Evolutionary conservation across 1,140 invertebrate genomes (phyloP).

Genomic region (Parasteatoda tepidariorum): DNA sequence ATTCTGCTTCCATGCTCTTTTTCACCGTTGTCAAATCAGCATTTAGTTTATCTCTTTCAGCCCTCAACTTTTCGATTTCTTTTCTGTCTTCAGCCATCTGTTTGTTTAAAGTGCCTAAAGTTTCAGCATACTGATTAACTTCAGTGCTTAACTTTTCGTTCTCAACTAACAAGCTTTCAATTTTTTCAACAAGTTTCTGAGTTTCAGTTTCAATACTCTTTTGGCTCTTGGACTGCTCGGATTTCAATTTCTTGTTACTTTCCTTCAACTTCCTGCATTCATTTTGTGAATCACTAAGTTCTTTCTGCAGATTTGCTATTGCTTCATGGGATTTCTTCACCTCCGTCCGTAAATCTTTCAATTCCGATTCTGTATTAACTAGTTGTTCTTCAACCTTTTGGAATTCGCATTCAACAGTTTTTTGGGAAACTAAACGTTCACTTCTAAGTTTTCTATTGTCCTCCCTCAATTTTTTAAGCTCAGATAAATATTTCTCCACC

Average conservation of each 20-base stretch:
- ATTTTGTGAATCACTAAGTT: conserved; percentile 60
- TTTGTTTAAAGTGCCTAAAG: conserved; percentile 7
- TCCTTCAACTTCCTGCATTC: conserved; percentile 47
- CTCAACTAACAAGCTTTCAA: conserved; percentile 25
- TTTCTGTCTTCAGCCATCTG: conserved; percentile 36
- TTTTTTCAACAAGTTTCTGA: conserved; percentile 35
- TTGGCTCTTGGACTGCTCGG: conserved; percentile 27
- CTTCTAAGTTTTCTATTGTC: conserved; percentile 47
- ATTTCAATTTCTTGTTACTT: conserved; percentile 51
- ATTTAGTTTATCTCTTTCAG: conserved; percentile 43
- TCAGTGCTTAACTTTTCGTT: conserved; percentile 46
- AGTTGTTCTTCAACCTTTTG: conserved; percentile 80
- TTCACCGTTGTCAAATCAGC: conserved; percentile 21
- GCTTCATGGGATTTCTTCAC: conserved; percentile 63
- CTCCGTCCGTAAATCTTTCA: conserved; percentile 64
- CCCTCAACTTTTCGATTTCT: conserved; percentile 49
- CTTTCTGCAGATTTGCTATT: conserved; percentile 62
- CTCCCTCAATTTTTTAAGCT: conserved; percentile 46
- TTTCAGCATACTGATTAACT: conserved; percentile 28
- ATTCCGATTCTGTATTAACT: conserved; percentile 70
- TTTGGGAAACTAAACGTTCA: conserved; percentile 44
- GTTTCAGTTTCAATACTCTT: conserved; percentile 38
- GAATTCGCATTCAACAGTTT: conserved; percentile 74
- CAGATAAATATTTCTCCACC: conserved; percentile 46
- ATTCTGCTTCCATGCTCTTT: conserved; percentile 41